Conservation (phyloP, 2,888 invertebrate species). For the Plagiodera versicolora region DNA sequence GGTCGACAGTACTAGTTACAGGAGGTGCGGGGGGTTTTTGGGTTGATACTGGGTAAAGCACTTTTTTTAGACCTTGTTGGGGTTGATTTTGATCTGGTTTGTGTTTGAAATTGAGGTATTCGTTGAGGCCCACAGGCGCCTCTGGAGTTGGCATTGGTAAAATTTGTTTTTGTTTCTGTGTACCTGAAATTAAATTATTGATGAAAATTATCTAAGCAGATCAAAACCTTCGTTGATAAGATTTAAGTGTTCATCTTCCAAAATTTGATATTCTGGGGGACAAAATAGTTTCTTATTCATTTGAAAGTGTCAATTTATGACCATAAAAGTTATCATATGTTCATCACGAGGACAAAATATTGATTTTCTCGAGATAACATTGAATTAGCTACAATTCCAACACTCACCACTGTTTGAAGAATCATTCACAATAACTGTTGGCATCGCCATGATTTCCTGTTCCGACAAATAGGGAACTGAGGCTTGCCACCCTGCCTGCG, state of each 20-base stretch:
- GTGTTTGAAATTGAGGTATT: conserved; percentile 12
- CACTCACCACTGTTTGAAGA: neutral
- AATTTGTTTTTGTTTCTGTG: conserved; percentile 12
- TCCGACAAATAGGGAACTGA: conserved; percentile 35
- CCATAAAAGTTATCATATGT: no score
- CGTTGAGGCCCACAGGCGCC: conserved; percentile 18
- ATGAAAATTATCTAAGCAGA: neutral
- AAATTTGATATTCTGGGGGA: no score
- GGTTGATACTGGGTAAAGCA: conserved; percentile 23
- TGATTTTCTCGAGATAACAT: no score
- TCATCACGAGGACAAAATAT: neutral
- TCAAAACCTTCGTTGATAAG: no score
- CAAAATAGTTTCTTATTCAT: no score
- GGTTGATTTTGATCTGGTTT: neutral
- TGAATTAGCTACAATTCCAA: no score
- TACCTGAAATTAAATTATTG: conserved; percentile 9
- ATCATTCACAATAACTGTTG: conserved; percentile 45
- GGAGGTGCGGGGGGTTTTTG: neutral
- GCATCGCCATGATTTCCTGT: conserved; percentile 49
- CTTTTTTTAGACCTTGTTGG: conserved; percentile 22
- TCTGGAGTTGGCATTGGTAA: conserved; percentile 18
- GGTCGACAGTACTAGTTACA: neutral
- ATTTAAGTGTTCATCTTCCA: no score
- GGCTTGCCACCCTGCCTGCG: conserved; percentile 20
- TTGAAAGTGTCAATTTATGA: no score